phyloP scores from a whole-genome alignment of 30 jellyfish, hydroid and myxozoan species.

The Aurelia aurita region DNA sequence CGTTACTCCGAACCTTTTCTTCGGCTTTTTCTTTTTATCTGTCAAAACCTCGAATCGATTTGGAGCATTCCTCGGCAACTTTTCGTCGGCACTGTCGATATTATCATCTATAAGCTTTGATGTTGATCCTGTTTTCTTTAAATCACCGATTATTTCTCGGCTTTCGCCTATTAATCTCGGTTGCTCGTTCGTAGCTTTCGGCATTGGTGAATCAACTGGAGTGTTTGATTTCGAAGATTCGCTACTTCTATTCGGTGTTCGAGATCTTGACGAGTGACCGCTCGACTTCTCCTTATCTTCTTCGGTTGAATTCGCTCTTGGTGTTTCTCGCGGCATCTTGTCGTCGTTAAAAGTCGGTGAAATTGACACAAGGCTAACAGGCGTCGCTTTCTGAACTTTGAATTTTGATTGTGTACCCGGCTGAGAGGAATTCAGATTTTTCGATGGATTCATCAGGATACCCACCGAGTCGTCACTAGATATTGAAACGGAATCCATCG shows the following conservation, averaged over 20 bases:
- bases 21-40: constrained; percentile 23
- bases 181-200: not conserved
- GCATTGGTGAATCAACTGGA: not conserved
- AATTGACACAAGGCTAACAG: constrained; percentile 45
- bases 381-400: constrained; percentile 46
- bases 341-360: constrained; percentile 57
- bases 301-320: constrained; percentile 3
- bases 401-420: constrained; percentile 11
- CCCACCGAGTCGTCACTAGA: constrained; percentile 65
- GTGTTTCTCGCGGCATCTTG: not conserved
- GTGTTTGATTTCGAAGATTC: not conserved
- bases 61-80: not conserved
- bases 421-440: not conserved
- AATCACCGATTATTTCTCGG: not conserved
- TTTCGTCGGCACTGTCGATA: constrained; percentile 9
- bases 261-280: not conserved
- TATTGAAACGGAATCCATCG: constrained; percentile 18
- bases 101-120: constrained; percentile 14
- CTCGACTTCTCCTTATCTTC: not conserved
- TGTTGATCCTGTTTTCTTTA: not conserved
- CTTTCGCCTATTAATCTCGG: not conserved
- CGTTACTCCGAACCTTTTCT: constrained; percentile 36
- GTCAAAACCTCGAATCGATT: not conserved
- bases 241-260: not conserved
- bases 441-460: constrained; percentile 3